phyloP scores from a whole-genome alignment of 1,140 invertebrate genomes.

The Homalodisca vitripennis region DNA sequence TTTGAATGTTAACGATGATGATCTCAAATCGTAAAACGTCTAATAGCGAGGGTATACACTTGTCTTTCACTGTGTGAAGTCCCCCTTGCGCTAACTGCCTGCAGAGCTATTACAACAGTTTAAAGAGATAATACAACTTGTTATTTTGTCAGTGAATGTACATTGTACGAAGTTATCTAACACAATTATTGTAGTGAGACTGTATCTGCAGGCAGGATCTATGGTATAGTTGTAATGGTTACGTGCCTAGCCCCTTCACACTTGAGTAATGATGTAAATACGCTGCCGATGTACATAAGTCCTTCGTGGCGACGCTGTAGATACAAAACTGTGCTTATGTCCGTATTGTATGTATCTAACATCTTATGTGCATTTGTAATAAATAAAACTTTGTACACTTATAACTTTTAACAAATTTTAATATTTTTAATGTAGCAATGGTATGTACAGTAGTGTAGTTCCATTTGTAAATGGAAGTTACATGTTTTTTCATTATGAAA shows the following conservation, averaged over 20 bases:
- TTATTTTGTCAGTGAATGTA: too few relatives aligned
- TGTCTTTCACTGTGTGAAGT: slow-evolving; percentile 21
- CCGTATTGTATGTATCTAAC: slow-evolving; percentile 24
- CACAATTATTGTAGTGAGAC: too few relatives aligned
- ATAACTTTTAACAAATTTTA: slow-evolving; percentile 30
- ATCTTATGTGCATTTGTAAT: slow-evolving; percentile 26
- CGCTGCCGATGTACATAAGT: neutral
- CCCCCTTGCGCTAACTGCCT: neutral
- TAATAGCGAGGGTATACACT: slow-evolving; percentile 17
- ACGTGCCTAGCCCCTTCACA: slow-evolving; percentile 27
- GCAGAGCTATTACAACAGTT: neutral
- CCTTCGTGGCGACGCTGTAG: neutral
- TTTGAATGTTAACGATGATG: neutral
- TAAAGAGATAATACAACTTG: too few relatives aligned
- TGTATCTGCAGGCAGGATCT: neutral
- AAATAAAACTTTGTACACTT: slow-evolving; percentile 28
- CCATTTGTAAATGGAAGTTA: slow-evolving; percentile 26
- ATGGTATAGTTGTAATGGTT: too few relatives aligned
- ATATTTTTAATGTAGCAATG: slow-evolving; percentile 31
- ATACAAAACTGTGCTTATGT: slow-evolving; percentile 11
- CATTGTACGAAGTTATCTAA: too few relatives aligned
- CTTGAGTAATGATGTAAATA: slow-evolving; percentile 25
- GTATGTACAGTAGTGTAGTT: slow-evolving; percentile 30
- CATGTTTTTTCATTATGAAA: slow-evolving; percentile 33
- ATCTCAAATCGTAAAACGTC: neutral